Conservation (phyloP, 2,113 vertebrate genomes). For the Myrmecobius fasciatus region DNA sequence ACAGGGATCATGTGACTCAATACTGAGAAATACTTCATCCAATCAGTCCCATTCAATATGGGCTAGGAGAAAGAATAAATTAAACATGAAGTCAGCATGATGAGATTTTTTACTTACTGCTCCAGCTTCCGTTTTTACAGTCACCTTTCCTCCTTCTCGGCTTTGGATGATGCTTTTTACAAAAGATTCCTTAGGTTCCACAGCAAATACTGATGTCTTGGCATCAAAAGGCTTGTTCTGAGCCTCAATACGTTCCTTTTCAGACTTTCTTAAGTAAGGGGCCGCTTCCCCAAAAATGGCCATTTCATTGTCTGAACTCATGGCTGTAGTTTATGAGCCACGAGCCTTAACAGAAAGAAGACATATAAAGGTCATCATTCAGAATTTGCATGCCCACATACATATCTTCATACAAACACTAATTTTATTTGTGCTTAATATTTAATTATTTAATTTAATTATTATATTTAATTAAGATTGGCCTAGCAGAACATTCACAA, state of each 20-base stretch:
- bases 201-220: slow-evolving; percentile 83
- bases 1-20: too few species aligned
- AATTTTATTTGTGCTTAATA: neutral
- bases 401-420: neutral
- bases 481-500: neutral
- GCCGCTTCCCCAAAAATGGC: slow-evolving; percentile 89
- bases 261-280: slow-evolving; percentile 89
- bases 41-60: too few species aligned
- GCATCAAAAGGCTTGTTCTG: slow-evolving; percentile 89
- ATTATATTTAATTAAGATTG: too few species aligned
- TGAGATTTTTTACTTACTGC: slow-evolving; percentile 77
- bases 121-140: slow-evolving; percentile 80
- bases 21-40: too few species aligned
- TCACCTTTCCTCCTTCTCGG: slow-evolving; percentile 83
- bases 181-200: slow-evolving; percentile 85
- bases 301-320: slow-evolving; percentile 91
- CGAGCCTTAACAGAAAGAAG: slow-evolving; percentile 62
- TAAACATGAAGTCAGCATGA: neutral
- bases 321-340: slow-evolving; percentile 76
- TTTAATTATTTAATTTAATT: too few species aligned
- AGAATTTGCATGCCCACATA: neutral
- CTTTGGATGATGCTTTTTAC: slow-evolving; percentile 82
- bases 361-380: neutral
- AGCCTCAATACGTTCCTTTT: slow-evolving; percentile 91
- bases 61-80: neutral